Evolutionary conservation across 2,888 invertebrate genomes (phyloP).

Genomic region (Tenthredo amoena): DNA sequence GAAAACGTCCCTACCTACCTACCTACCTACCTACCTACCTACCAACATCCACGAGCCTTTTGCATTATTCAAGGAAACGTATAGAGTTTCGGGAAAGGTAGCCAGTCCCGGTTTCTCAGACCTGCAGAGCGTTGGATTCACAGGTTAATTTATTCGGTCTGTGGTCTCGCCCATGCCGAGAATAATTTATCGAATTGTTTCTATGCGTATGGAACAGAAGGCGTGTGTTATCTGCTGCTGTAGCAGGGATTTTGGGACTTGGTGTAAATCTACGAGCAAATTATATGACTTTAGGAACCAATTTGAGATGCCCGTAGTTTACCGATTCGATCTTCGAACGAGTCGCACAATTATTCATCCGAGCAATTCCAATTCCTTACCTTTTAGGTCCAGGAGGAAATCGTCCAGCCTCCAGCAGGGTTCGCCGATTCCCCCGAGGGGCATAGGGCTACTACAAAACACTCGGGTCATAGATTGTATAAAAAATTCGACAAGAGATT

Average conservation of each 20-base stretch:
- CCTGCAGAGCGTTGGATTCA: conserved; percentile 10
- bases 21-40: conserved; percentile 11
- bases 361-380: not conserved
- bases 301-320: not conserved
- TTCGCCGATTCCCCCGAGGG: conserved; percentile 91
- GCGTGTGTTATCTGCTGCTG: not conserved
- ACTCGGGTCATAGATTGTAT: conserved; percentile 82
- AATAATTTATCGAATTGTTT: conserved; percentile 46
- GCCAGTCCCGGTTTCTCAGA: conserved; percentile 22
- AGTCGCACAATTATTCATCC: conserved; percentile 26
- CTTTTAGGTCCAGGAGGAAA: conserved; percentile 80
- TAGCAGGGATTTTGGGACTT: conserved; percentile 20
- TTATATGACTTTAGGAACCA: conserved; percentile 5
- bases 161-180: conserved; percentile 39
- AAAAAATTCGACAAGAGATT: conserved; percentile 90
- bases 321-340: not conserved
- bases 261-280: conserved; percentile 23
- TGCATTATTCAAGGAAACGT: conserved; percentile 47
- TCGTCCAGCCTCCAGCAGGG: conserved; percentile 93
- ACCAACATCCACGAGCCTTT: not conserved
- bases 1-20: conserved; percentile 12
- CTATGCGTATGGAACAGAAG: not conserved
- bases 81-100: conserved; percentile 36
- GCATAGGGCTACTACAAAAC: conserved; percentile 71
- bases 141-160: conserved; percentile 48